Conservation (phyloP, 64 coral and sea anemone species). For the Porites australiensis region DNA sequence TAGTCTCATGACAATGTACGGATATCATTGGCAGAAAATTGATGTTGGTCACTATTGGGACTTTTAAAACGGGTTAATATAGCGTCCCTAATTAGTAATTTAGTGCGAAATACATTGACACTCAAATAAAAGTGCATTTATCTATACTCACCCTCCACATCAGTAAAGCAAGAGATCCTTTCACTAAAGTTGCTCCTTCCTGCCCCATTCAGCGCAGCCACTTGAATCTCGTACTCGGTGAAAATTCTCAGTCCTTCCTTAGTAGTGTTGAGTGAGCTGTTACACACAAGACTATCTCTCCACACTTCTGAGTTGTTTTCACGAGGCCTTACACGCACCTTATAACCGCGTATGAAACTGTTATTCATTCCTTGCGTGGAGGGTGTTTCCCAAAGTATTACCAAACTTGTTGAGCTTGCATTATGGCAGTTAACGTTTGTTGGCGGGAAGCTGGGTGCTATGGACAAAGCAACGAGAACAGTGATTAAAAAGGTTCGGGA, state of each 20-base stretch:
- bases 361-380: background rate
- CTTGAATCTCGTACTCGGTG: slow-evolving; percentile 30
- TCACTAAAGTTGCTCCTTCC: slow-evolving; percentile 12
- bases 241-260: background rate
- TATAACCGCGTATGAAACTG: background rate
- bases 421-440: slow-evolving; percentile 10
- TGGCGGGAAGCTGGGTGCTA: background rate
- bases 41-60: too few species aligned
- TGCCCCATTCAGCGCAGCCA: background rate
- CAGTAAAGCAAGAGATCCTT: slow-evolving; percentile 19
- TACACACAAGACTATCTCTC: background rate
- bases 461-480: background rate
- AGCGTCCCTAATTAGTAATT: too few species aligned
- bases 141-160: slow-evolving; percentile 47
- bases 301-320: background rate
- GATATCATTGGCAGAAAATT: too few species aligned
- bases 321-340: background rate
- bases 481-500: background rate
- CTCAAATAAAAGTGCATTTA: background rate
- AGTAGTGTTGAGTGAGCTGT: background rate
- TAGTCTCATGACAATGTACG: too few species aligned
- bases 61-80: too few species aligned
- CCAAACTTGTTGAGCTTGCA: slow-evolving; percentile 32
- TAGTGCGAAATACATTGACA: background rate
- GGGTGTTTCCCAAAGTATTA: slow-evolving; percentile 17